Evolutionary conservation across 2,113 vertebrate genomes (phyloP).

Genomic region (Cygnus atratus): DNA sequence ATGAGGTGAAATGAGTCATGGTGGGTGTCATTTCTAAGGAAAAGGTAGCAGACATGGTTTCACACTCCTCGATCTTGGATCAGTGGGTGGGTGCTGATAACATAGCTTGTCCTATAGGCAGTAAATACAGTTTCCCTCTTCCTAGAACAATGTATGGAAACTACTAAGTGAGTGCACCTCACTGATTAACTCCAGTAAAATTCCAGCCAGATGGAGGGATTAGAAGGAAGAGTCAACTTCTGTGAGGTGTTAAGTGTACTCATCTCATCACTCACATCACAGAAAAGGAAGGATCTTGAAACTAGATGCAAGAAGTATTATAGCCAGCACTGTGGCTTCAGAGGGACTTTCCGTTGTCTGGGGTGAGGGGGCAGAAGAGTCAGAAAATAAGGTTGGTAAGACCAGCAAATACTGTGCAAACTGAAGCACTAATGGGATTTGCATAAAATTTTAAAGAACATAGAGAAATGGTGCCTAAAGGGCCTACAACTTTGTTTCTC

Average conservation of each 20-base stretch:
- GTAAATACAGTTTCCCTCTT: neutral
- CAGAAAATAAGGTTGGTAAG: constrained; percentile 1
- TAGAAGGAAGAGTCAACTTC: neutral
- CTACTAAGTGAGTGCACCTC: neutral
- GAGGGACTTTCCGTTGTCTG: constrained; percentile 1
- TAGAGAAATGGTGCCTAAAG: constrained; percentile 12
- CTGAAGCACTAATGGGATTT: neutral
- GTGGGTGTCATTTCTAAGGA: neutral
- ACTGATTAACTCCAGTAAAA: neutral
- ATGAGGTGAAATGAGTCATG: neutral
- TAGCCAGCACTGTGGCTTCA: neutral
- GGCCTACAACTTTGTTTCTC: constrained; percentile 53
- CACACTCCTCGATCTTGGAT: neutral
- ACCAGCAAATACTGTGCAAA: constrained; percentile 24
- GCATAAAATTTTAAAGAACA: constrained; percentile 32
- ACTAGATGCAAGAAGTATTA: neutral
- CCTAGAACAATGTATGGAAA: neutral
- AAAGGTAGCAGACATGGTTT: neutral
- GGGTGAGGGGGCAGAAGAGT: neutral
- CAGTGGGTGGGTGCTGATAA: rapidly evolving
- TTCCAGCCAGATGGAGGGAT: neutral
- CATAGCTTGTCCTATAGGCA: rapidly evolving
- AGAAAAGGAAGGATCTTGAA: neutral
- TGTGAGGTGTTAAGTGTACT: neutral
- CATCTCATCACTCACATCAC: neutral